Conservation (phyloP, 2,797 vertebrate species). For the Macropodus opercularis region DNA sequence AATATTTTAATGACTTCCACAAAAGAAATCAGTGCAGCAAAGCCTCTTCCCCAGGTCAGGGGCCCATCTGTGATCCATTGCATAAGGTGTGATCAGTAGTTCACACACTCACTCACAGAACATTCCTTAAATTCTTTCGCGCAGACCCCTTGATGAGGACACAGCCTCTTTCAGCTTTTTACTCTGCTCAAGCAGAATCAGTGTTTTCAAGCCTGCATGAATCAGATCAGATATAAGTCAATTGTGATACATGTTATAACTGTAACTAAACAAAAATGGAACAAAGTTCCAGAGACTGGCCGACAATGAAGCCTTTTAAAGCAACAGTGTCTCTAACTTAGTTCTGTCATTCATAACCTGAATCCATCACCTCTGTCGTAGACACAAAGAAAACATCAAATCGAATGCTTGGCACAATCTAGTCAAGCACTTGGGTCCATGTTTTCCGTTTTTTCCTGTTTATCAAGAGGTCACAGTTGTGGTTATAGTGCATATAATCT, state of each 20-base stretch:
- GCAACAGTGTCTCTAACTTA: neutral
- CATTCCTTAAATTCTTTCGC: slow-evolving; percentile 57
- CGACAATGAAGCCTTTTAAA: neutral
- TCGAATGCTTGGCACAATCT: neutral
- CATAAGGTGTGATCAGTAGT: slow-evolving; percentile 44
- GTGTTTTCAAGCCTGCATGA: neutral
- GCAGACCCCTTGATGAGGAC: slow-evolving; percentile 27
- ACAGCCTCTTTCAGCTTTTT: neutral
- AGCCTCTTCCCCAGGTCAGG: slow-evolving; percentile 17
- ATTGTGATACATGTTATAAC: no score
- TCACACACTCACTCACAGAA: slow-evolving; percentile 28
- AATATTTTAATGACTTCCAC: neutral
- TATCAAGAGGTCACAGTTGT: neutral
- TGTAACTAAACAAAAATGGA: no score
- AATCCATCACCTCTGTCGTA: neutral
- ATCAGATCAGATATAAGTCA: neutral
- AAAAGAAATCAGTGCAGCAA: neutral
- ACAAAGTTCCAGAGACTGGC: no score
- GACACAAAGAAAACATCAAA: neutral
- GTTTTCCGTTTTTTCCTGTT: neutral
- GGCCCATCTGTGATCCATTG: slow-evolving; percentile 45
- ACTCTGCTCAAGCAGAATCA: neutral
- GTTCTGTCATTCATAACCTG: no score
- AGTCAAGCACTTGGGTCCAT: neutral
- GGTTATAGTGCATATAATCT: neutral